Conservation (phyloP, 2,888 invertebrate genomes). For the Cephus pulcher region DNA sequence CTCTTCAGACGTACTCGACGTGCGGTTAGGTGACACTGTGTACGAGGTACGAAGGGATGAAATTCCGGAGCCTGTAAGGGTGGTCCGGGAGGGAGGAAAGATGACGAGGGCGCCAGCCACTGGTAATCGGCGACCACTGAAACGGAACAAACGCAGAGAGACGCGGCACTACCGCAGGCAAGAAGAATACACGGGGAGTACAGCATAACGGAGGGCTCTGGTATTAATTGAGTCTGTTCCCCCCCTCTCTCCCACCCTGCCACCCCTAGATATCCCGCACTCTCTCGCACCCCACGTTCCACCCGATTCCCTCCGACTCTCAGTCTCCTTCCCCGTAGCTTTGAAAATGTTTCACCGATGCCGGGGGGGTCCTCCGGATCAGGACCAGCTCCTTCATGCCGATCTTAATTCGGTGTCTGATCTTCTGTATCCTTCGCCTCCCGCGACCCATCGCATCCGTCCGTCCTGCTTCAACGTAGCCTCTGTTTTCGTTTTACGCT, state of each 20-base stretch:
- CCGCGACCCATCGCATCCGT: neutral
- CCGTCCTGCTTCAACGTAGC: neutral
- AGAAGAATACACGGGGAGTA: constrained; percentile 30
- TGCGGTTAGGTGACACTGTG: constrained; percentile 13
- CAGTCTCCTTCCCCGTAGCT: neutral
- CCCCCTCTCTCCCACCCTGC: neutral
- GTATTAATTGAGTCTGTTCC: constrained; percentile 48
- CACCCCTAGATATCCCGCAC: neutral
- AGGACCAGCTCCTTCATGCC: neutral
- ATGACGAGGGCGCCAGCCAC: constrained; percentile 25
- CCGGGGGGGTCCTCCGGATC: neutral
- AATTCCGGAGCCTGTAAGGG: neutral
- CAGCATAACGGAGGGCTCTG: constrained; percentile 39
- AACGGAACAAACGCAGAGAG: constrained; percentile 60
- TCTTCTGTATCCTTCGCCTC: neutral
- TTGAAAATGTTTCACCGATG: neutral
- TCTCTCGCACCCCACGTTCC: neutral
- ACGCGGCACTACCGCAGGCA: constrained; percentile 48
- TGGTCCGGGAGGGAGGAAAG: neutral
- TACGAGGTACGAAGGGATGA: constrained; percentile 11
- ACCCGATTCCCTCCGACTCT: neutral
- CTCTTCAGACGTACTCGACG: neutral
- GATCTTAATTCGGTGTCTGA: neutral
- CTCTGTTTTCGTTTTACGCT: neutral
- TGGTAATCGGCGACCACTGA: constrained; percentile 59